Base-by-base conservation (phyloP, 2,797 vertebrate species). In the Anguilla pacifica region DNA sequence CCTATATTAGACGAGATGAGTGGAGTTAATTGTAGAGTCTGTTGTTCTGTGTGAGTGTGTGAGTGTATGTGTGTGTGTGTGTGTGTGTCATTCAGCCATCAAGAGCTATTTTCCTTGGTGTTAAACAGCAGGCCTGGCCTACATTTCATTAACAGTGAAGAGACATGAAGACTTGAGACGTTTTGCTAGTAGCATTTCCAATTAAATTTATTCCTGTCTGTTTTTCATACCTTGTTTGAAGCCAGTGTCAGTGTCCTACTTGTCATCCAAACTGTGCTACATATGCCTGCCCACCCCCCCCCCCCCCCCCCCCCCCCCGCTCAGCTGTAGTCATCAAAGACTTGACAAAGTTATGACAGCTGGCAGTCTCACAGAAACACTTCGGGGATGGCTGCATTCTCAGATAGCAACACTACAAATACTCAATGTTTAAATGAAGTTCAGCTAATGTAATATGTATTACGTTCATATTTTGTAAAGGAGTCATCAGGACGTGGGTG, bases 1-100 rank as follows among this genome's bases (percentile, higher is more conserved):
- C 92, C 88, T 86, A 87, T 87, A 89, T 86, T 7, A 72, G 10
- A n/a, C 31, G 31, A 72, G 67, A n/a, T 72, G 67, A 72, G 10
- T 28, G 10, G 10, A n/a, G 9, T 64, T 64, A n/a, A 64, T 64
- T 22, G 10, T n/a, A 64, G 61, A n/a, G 61, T 64, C 22, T 61
- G 4, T n/a, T n/a, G 2, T 72, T 11, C 15, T 17, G 15, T 17
- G 35, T 19, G 35, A 17, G 15, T 17, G 70, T 35, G 10, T 35
- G 31, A 13, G 31, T 31, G n/a, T 74, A 1, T 74, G 31, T 6
- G 39, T 19, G 15, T 5, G 31, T 19, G 35, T 43, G 74, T 0
- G 13, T 17, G 25, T n/a, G 25, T 67, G 61, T 67, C 6, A 67
- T 28, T 67, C 1, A n/a, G 64, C 7, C 25, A 67, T 67, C n/a